Evolutionary conservation across 2,888 invertebrate genomes (phyloP).

Genomic region (Xylota segnis): DNA sequence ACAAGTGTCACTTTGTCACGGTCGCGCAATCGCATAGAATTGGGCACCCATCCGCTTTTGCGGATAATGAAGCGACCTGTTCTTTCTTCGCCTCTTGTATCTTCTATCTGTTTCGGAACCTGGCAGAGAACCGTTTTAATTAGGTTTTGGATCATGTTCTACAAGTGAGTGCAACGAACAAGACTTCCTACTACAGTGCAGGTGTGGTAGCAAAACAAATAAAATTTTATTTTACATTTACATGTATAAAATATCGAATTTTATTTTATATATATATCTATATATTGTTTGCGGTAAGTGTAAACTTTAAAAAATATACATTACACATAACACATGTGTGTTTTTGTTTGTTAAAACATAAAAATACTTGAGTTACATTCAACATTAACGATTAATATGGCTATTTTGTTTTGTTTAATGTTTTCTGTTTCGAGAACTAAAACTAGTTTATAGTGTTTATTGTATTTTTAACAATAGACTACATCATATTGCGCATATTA

Average conservation of each 20-base stretch:
- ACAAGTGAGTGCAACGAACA: conserved; percentile 10
- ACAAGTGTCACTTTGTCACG: conserved; percentile 75
- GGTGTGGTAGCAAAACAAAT: conserved; percentile 30
- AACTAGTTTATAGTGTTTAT: conserved; percentile 48
- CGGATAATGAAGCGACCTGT: conserved; percentile 60
- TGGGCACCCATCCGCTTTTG: conserved; percentile 60
- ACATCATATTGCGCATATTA: conserved; percentile 42
- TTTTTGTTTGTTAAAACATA: conserved; percentile 62
- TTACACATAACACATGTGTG: conserved; percentile 71
- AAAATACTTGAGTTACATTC: conserved; percentile 72
- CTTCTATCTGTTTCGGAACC: conserved; percentile 42
- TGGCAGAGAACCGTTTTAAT: conserved; percentile 69
- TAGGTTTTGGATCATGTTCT: conserved; percentile 63
- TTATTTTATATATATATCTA: no score
- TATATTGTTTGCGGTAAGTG: conserved; percentile 62
- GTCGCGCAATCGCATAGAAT: conserved; percentile 62
- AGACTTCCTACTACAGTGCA: conserved; percentile 43
- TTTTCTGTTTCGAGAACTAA: conserved; percentile 56
- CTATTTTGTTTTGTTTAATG: conserved; percentile 55
- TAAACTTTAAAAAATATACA: conserved; percentile 76
- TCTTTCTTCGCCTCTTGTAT: conserved; percentile 29
- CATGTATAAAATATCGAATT: conserved; percentile 75
- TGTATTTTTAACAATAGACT: conserved; percentile 28
- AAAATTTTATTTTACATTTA: conserved; percentile 38
- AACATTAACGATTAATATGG: conserved; percentile 72